Conservation (phyloP, 1,140 invertebrate genomes). For the Pseudomyrmex flavicornis region DNA sequence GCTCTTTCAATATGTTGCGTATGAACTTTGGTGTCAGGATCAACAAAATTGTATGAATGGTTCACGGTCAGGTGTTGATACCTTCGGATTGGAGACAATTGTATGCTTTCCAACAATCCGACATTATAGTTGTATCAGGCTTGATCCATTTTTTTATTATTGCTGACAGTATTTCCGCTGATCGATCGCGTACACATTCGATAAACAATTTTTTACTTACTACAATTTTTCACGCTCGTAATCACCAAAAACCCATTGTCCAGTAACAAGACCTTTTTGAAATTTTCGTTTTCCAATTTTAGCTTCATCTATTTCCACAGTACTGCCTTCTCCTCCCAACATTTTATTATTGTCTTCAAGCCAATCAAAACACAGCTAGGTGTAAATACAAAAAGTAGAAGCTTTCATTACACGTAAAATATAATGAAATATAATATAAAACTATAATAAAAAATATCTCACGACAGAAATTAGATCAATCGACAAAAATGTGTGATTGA, state of each 20-base stretch:
- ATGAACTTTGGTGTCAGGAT: constrained; percentile 9
- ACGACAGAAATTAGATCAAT: too few relatives aligned
- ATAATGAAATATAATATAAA: not conserved
- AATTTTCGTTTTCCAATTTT: not conserved
- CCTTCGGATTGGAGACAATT: not conserved
- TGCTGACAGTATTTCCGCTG: not conserved
- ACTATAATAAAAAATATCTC: not conserved
- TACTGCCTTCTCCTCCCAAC: not conserved
- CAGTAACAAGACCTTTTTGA: constrained; percentile 23
- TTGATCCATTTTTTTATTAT: not conserved
- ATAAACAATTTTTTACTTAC: not conserved
- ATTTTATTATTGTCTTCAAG: not conserved
- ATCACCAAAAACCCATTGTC: constrained; percentile 14
- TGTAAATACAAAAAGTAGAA: too few relatives aligned
- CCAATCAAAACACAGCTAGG: constrained; percentile 9
- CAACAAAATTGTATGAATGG: constrained; percentile 18
- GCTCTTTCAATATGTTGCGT: not conserved
- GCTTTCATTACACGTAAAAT: not conserved
- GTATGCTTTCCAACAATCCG: constrained; percentile 17
- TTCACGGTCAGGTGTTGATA: constrained; percentile 8
- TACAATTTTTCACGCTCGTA: not conserved
- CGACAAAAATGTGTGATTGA: too few relatives aligned
- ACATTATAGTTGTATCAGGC: constrained; percentile 1
- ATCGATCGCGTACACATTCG: not conserved
- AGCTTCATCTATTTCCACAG: too few relatives aligned